Evolutionary conservation across 2,888 invertebrate genomes (phyloP).

Genomic region (Ellobium chinense): DNA sequence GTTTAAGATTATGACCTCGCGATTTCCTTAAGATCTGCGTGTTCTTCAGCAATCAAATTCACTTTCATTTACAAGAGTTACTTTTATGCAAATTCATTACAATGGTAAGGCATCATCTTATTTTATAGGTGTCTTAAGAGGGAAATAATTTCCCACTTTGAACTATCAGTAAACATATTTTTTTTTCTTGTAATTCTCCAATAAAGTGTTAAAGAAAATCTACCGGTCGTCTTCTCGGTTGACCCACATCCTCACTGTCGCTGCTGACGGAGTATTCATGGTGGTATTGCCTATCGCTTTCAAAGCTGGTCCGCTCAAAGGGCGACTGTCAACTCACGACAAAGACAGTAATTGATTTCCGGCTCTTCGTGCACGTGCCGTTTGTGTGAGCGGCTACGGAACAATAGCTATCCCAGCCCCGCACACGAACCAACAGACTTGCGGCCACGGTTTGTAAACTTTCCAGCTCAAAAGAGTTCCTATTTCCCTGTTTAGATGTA

Average conservation of each 20-base stretch:
- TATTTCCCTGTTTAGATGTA: background rate
- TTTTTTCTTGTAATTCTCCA: too few species aligned
- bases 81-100: too few species aligned
- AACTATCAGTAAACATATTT: too few species aligned
- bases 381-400: slow-evolving; percentile 2
- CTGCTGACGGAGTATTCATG: too few species aligned
- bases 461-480: background rate
- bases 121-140: too few species aligned
- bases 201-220: background rate
- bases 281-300: slow-evolving; percentile 32
- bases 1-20: too few species aligned
- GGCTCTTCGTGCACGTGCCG: slow-evolving; percentile 13
- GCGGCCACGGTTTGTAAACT: slow-evolving; percentile 25
- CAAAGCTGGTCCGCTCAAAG: background rate
- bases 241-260: slow-evolving; percentile 1
- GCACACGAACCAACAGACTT: slow-evolving; percentile 16
- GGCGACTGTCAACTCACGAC: background rate
- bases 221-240: background rate
- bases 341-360: slow-evolving; percentile 24
- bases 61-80: too few species aligned
- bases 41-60: too few species aligned
- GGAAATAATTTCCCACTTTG: too few species aligned
- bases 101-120: too few species aligned
- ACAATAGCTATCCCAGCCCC: slow-evolving; percentile 2
- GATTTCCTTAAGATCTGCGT: too few species aligned